phyloP scores from a whole-genome alignment of 2,888 invertebrate species.

The Drosophila percnosoma region DNA sequence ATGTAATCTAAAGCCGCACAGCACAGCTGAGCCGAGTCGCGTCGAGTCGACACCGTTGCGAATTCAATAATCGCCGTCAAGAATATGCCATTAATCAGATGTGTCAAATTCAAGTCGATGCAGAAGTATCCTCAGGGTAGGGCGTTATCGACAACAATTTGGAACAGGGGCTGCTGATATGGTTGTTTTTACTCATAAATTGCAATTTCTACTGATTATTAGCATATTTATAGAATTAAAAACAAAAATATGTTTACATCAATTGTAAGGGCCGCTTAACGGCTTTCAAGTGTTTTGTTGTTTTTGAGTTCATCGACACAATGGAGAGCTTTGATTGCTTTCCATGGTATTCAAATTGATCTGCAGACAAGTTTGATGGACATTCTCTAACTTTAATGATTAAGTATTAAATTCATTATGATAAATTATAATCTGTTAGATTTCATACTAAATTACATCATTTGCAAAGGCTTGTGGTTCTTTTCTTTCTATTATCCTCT shows the following conservation, averaged over 20 bases:
- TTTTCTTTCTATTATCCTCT: slow-evolving; percentile 7
- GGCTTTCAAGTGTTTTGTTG: neutral
- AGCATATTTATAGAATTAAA: neutral
- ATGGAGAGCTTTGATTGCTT: neutral
- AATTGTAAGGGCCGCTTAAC: neutral
- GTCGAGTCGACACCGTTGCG: neutral
- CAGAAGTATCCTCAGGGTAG: neutral
- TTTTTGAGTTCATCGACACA: neutral
- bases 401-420: neutral
- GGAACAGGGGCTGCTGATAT: neutral
- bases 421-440: neutral
- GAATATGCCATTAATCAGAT: slow-evolving; percentile 33
- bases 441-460: slow-evolving; percentile 15
- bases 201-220: neutral
- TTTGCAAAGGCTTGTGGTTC: slow-evolving; percentile 24
- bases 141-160: neutral
- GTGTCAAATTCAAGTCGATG: slow-evolving; percentile 18
- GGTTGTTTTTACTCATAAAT: neutral
- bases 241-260: neutral
- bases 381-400: neutral
- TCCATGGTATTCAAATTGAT: neutral
- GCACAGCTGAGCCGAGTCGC: neutral
- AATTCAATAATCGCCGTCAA: slow-evolving; percentile 31
- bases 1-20: slow-evolving; percentile 44
- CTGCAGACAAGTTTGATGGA: neutral